Conservation (phyloP, 2,888 invertebrate genomes). For the Hedychridium roseum region DNA sequence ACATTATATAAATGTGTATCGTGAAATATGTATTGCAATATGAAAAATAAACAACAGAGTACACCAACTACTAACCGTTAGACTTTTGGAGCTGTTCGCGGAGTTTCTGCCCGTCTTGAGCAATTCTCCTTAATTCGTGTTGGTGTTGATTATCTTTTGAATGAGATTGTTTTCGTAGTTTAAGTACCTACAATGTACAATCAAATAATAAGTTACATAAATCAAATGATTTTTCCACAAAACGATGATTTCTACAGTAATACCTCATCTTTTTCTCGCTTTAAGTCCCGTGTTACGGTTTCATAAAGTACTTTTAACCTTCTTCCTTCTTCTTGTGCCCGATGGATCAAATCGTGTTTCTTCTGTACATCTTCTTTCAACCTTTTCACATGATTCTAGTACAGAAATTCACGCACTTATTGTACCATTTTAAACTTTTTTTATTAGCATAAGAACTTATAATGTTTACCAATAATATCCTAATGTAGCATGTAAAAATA, state of each 20-base stretch:
- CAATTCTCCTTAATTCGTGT: slow-evolving; percentile 43
- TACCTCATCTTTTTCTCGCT: slow-evolving; percentile 45
- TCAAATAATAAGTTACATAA: background rate
- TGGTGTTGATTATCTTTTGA: slow-evolving; percentile 46
- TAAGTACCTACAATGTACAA: slow-evolving; percentile 25
- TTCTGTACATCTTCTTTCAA: slow-evolving; percentile 40
- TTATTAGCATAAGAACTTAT: background rate
- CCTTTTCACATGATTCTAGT: slow-evolving; percentile 43
- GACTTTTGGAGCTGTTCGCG: slow-evolving; percentile 43
- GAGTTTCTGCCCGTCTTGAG: slow-evolving; percentile 37
- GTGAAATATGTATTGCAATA: background rate
- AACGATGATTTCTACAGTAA: background rate
- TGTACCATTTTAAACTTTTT: background rate
- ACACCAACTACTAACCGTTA: slow-evolving; percentile 29
- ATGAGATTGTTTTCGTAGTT: slow-evolving; percentile 41
- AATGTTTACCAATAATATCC: slow-evolving; percentile 8
- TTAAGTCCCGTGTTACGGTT: slow-evolving; percentile 32
- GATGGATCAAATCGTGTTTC: slow-evolving; percentile 30
- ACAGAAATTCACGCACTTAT: no score
- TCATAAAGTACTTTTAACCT: slow-evolving; percentile 37
- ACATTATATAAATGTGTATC: background rate
- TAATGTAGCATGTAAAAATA: slow-evolving; percentile 11
- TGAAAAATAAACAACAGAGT: background rate
- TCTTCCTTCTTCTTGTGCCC: slow-evolving; percentile 39
- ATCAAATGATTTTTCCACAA: background rate